Conservation (phyloP, 2,888 invertebrate genomes). For the Trichacis sp. region DNA sequence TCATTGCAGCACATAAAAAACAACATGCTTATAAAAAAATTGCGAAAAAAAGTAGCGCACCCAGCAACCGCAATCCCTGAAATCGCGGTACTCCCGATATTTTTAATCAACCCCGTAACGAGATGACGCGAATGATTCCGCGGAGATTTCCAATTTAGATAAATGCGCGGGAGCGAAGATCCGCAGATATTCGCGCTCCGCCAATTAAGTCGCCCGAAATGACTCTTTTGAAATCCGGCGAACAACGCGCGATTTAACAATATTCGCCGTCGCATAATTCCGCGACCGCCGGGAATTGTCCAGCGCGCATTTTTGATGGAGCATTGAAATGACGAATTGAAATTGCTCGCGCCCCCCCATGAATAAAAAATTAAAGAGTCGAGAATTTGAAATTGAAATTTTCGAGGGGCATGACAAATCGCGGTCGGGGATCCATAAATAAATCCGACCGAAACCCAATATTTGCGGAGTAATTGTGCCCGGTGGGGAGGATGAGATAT, state of each 20-base stretch:
- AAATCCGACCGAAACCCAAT: background rate
- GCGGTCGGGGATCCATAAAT: background rate
- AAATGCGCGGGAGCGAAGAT: background rate
- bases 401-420: background rate
- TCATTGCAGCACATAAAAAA: too few relatives aligned
- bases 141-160: background rate
- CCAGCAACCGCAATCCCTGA: too few relatives aligned
- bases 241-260: too few relatives aligned
- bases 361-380: constrained; percentile 35
- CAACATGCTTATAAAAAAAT: too few relatives aligned
- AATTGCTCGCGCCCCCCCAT: constrained; percentile 15
- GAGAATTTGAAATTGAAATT: constrained; percentile 28
- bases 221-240: background rate
- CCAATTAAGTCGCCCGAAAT: background rate
- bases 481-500: background rate
- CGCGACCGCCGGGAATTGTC: constrained; percentile 23
- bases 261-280: too few relatives aligned
- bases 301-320: constrained; percentile 36
- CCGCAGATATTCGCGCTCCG: background rate
- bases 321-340: constrained; percentile 29
- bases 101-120: background rate
- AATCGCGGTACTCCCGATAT: background rate
- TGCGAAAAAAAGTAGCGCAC: too few relatives aligned
- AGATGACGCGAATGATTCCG: background rate
- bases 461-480: background rate